Evolutionary conservation across 2,888 invertebrate genomes (phyloP).

Genomic region (Troilus luridus): DNA sequence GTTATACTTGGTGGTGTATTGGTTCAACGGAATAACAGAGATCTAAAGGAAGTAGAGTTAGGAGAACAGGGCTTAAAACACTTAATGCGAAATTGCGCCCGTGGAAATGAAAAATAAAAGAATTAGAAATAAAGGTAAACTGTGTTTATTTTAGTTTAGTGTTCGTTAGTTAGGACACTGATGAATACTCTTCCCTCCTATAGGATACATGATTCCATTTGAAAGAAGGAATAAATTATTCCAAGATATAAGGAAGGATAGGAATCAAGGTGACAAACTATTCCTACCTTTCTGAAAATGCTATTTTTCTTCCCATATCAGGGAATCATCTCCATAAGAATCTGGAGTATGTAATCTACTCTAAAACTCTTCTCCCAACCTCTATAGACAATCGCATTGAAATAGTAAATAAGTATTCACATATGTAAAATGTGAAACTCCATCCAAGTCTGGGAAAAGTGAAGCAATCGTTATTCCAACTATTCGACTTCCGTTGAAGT

Average conservation of each 20-base stretch:
- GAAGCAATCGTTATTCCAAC: slow-evolving; percentile 29
- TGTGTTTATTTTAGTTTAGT: background rate
- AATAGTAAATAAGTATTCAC: slow-evolving; percentile 23
- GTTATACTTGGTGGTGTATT: too few relatives aligned
- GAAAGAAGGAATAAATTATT: background rate
- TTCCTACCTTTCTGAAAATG: background rate
- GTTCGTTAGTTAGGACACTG: background rate
- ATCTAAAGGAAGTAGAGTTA: too few relatives aligned
- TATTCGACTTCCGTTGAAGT: slow-evolving; percentile 44
- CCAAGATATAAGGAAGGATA: background rate
- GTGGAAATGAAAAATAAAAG: too few relatives aligned
- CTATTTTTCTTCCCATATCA: background rate
- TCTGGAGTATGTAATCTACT: background rate
- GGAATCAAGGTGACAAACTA: background rate
- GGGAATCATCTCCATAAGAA: background rate
- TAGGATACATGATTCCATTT: background rate
- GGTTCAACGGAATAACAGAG: too few relatives aligned
- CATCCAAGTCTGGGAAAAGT: slow-evolving; percentile 27
- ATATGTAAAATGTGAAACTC: slow-evolving; percentile 9
- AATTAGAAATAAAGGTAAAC: too few relatives aligned
- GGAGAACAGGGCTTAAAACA: too few relatives aligned
- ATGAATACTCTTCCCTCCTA: background rate
- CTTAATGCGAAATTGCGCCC: too few relatives aligned
- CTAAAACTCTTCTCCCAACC: background rate
- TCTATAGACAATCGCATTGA: background rate